Conservation (phyloP, 2,113 vertebrate genomes). For the Zosterops japonicus region DNA sequence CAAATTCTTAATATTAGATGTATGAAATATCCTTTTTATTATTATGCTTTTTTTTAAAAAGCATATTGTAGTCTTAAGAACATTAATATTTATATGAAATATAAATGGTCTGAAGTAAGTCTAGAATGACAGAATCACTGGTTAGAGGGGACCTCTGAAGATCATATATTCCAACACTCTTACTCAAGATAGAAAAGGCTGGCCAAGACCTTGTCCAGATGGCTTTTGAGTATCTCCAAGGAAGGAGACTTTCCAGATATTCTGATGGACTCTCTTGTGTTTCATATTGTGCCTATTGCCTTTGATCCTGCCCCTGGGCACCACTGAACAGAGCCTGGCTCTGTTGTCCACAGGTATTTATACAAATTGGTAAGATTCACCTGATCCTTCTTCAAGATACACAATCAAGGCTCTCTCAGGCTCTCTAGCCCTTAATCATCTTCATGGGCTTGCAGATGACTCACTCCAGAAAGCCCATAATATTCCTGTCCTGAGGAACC, state of each 20-base stretch:
- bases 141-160: neutral
- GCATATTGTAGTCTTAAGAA: neutral
- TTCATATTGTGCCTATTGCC: neutral
- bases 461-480: neutral
- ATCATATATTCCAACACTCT: neutral
- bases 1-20: neutral
- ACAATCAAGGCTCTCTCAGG: neutral
- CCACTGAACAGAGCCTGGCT: neutral
- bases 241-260: neutral
- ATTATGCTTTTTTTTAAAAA: too few relatives aligned
- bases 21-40: neutral
- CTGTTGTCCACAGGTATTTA: neutral
- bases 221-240: neutral
- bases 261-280: neutral
- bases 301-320: neutral
- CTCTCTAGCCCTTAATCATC: neutral
- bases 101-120: neutral
- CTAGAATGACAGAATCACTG: neutral
- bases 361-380: neutral
- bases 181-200: neutral
- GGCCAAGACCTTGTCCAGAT: neutral
- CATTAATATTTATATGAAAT: neutral
- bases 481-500: neutral
- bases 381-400: neutral
- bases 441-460: neutral